Evolutionary conservation across 2,113 vertebrate genomes (phyloP).

Genomic region (Tor tambroides): DNA sequence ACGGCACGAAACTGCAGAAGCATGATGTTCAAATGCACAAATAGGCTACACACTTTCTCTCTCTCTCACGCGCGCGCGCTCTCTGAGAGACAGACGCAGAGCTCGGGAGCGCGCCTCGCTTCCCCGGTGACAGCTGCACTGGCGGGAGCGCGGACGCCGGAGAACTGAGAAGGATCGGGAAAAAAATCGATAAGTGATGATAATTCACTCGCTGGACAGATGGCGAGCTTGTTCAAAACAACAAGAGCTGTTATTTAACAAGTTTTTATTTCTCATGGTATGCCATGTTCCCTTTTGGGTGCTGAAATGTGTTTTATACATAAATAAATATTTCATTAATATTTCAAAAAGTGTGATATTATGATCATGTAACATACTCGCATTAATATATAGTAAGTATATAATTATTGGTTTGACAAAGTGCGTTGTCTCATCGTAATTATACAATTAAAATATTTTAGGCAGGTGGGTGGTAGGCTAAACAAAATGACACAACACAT

Average conservation of each 20-base stretch:
- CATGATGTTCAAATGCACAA: constrained; percentile 7
- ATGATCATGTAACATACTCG: background rate
- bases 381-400: background rate
- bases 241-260: background rate
- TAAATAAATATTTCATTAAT: background rate
- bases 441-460: background rate
- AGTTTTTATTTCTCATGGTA: background rate
- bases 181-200: constrained; percentile 12
- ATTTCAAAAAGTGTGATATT: background rate
- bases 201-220: constrained; percentile 4
- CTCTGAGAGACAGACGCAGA: background rate
- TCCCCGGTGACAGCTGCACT: constrained; percentile 24
- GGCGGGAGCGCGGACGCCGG: constrained; percentile 18
- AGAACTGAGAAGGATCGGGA: background rate
- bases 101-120: background rate
- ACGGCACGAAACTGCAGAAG: background rate
- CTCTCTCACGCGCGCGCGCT: background rate
- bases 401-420: background rate
- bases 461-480: no score
- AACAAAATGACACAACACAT: background rate
- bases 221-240: background rate
- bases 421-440: background rate
- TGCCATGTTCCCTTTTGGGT: background rate
- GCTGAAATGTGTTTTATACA: background rate
- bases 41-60: no score